phyloP scores from a whole-genome alignment of 2,888 invertebrate species.

The Cyclophora punctaria region DNA sequence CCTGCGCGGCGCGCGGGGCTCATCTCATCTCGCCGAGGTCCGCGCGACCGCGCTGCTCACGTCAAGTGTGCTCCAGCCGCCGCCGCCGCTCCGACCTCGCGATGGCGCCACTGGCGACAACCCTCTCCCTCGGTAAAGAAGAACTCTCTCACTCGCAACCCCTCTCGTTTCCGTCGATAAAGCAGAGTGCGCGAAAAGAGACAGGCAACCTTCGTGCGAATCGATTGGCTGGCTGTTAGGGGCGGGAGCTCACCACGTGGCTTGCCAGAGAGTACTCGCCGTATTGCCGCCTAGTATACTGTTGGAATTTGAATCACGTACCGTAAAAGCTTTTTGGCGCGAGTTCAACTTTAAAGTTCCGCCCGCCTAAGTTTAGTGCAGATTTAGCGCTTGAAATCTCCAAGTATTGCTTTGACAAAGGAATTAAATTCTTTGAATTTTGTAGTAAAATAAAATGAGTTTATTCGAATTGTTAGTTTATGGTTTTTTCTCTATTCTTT shows the following conservation, averaged over 20 bases:
- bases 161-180: slow-evolving; percentile 54
- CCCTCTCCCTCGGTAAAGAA: slow-evolving; percentile 33
- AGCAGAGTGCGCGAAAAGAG: slow-evolving; percentile 52
- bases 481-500: too few relatives aligned
- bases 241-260: slow-evolving; percentile 70
- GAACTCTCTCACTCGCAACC: slow-evolving; percentile 25
- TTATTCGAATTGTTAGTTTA: too few relatives aligned
- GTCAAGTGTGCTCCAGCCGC: slow-evolving; percentile 36
- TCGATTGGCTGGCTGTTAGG: slow-evolving; percentile 61
- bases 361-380: slow-evolving; percentile 11
- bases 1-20: slow-evolving; percentile 63
- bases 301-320: slow-evolving; percentile 42
- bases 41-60: slow-evolving; percentile 43
- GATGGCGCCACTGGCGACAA: slow-evolving; percentile 51
- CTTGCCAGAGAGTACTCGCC: slow-evolving; percentile 39
- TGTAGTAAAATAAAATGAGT: too few relatives aligned
- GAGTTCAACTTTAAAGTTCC: slow-evolving; percentile 33
- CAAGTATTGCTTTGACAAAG: too few relatives aligned
- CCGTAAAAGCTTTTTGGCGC: slow-evolving; percentile 33
- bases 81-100: slow-evolving; percentile 21
- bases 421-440: too few relatives aligned
- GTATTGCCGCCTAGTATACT: slow-evolving; percentile 40
- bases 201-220: slow-evolving; percentile 45
- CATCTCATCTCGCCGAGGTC: slow-evolving; percentile 57
- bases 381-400: slow-evolving; percentile 5